Base-by-base conservation (phyloP, 2,797 vertebrate genomes). In the Pseudotriccus pelzelni region DNA sequence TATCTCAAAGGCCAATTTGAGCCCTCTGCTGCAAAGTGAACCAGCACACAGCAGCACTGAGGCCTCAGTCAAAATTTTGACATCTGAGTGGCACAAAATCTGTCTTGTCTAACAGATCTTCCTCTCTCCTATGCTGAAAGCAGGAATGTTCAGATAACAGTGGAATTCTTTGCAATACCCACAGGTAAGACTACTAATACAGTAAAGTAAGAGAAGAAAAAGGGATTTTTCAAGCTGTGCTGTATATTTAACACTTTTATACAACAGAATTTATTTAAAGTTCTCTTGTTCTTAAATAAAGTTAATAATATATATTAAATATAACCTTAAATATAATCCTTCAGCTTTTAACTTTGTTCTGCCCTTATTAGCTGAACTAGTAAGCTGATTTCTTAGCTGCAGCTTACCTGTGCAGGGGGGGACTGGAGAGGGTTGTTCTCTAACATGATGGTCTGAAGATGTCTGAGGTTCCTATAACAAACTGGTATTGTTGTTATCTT, bases 371-470 rank as follows among this genome's bases (percentile, higher is more conserved):
- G 27, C 12, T 46, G 41, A 95, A 63, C n/a, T 12, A 52, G 23
- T 17, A 1, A 49, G 30, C 44, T 50, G 49, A 80, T 70, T 46
- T 83, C 52, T 41, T 28, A 34, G 43, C 22, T 24, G 36, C 58
- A 68, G 66, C 47, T 97, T 97, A 99, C 99, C 99, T 99, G 99
- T 88, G 99, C 99, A 47, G 99, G 99, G 11, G 99, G 99, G 30
- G 97, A 99, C 90, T 99, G 99, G 28, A 99, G 97, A 2, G 99
- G 99, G 96, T 99, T 99, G 98, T 99, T 99, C 97, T 99, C 99
- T 34, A 99, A 97, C 74, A 98, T 97, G 79, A 99, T 99, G 97
- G 97, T 98, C 96, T 99, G 99, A 17, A 99, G 98, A 94, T 99
- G 99, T 5, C 98, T 96, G 56, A 99, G 98, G 76, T 98, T 99